Percentiles rank a stretch among this genome's conserved stretches.
These are phyloP conservation scores for Sabatieria punctata DNA, from an alignment of 2,888 invertebrate species.

Conservation along the genomic window DNA sequence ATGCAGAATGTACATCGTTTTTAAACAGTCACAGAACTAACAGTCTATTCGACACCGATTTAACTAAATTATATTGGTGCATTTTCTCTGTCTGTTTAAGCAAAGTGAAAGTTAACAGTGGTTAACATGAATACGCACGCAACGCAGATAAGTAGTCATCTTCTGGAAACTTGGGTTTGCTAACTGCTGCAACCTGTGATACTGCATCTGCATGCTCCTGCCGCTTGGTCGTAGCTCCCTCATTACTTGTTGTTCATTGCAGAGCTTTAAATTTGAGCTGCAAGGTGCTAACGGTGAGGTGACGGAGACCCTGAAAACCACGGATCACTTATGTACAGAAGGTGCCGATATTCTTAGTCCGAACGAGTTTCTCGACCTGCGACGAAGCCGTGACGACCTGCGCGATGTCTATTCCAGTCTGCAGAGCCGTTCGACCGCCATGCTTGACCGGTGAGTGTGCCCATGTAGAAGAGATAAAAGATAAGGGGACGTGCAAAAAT, in stretches of 20 bases:
- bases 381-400: constrained; percentile 65
- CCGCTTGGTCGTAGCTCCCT: constrained; percentile 6
- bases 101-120: too few species aligned
- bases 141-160: too few species aligned
- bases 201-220: constrained; percentile 1
- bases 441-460: constrained; percentile 42
- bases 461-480: too few species aligned
- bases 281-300: constrained; percentile 68
- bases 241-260: too few species aligned
- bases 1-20: too few species aligned
- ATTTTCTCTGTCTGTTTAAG: too few species aligned
- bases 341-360: constrained; percentile 78
- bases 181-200: neutral
- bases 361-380: constrained; percentile 69
- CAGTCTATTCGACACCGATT: too few species aligned
- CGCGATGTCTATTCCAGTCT: constrained; percentile 64
- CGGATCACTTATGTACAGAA: constrained; percentile 68
- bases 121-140: too few species aligned
- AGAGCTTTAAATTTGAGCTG: constrained; percentile 74
- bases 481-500: too few species aligned
- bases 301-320: constrained; percentile 67
- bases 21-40: too few species aligned
- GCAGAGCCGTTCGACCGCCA: constrained; percentile 57
- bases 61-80: too few species aligned
- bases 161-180: neutral